Base-by-base conservation (phyloP, 1,140 invertebrate genomes). In the Pseudomyrmex gracilis region DNA sequence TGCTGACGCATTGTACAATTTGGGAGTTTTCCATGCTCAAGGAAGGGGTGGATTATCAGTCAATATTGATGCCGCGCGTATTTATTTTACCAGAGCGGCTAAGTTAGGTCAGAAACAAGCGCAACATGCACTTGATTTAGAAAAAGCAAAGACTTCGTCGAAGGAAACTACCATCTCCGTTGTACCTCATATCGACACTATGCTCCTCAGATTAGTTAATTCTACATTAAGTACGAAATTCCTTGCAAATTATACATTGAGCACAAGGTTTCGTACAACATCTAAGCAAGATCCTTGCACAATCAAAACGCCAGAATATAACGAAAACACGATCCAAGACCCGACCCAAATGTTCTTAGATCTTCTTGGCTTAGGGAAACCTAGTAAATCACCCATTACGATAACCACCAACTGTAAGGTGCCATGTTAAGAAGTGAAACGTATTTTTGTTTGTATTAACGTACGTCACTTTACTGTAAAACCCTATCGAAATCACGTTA, bases 1-100 rank as follows among this genome's bases (percentile, higher is more conserved):
- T 90, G 93, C 95, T 2, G 94, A 94, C 84, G 96, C 96, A 0
- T 94, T 95, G 76, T 96, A 96, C 90, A 96, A 96, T 86, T 92
- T 96, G 49, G 96, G 95, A 10, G 94, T 96, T 58, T 96, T 95
- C 86, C 94, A 96, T 91, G 96, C 95, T 9, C 95, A 96, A 91
- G 96, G 96, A 2, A 93, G 94, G 84, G 96, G 95, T 43, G 95
- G 95, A 0, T 90, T 96, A 0, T 70, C 91, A 12, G 85, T 91
- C 10, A 94, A 96, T 85, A 82, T 88, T 15, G 89, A 90, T 22
- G 94, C 87, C 9, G 96, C 96, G 2, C 93, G 93, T 10, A 82
- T 94, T 20, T 93, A 95, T 24, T 93, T 96, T 34, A 92, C 90
- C 15, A 91, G 94, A 82, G 96, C 96, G n/a, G 95, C 96, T 4